phyloP scores from a whole-genome alignment of 2,888 invertebrate species.

The Protodeltote pygarga region DNA sequence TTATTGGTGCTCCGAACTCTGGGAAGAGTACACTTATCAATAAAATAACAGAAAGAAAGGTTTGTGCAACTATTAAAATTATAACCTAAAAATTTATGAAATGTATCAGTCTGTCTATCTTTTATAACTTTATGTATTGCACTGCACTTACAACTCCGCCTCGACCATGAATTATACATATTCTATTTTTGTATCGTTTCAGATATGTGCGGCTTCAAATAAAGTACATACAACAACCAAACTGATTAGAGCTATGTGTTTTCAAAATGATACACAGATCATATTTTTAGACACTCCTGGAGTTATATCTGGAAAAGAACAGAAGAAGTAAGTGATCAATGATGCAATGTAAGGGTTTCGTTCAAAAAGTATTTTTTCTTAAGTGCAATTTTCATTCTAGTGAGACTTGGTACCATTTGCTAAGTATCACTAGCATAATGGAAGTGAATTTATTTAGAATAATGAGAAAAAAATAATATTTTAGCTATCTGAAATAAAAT shows the following conservation, averaged over 20 bases:
- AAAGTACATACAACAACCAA: constrained; percentile 97
- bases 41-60: constrained; percentile 92
- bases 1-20: constrained; percentile 97
- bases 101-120: too few species aligned
- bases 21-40: constrained; percentile 99
- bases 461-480: too few species aligned
- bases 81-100: constrained; percentile 25
- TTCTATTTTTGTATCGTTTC: constrained; percentile 33
- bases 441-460: too few species aligned
- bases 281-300: constrained; percentile 98
- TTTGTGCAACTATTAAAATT: constrained; percentile 58
- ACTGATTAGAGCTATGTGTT: constrained; percentile 91
- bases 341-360: too few species aligned
- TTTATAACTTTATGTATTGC: too few species aligned
- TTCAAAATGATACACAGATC: constrained; percentile 93
- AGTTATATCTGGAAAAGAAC: constrained; percentile 90
- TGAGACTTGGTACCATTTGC: too few species aligned
- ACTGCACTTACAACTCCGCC: background rate
- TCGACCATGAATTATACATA: background rate
- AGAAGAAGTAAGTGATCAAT: constrained; percentile 89
- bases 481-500: too few species aligned
- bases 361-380: too few species aligned
- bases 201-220: constrained; percentile 96
- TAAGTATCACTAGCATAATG: too few species aligned
- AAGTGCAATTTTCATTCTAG: too few species aligned